Evolutionary conservation across 1,140 invertebrate genomes (phyloP), one percentile per base, ranked within the genome.

Genomic region (Eumaeus atala): DNA sequence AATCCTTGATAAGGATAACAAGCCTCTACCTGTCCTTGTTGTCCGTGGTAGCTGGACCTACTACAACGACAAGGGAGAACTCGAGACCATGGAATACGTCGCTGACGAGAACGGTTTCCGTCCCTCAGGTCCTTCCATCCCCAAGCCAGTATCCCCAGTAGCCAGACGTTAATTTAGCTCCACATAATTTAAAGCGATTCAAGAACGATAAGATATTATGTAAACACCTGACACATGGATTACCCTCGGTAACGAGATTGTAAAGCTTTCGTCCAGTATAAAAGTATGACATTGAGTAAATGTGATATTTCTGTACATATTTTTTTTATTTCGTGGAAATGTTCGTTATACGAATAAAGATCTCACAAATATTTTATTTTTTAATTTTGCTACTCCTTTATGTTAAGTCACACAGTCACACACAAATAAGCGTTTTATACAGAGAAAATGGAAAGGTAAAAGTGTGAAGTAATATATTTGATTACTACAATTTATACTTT

Each of bases 51-150:
- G 65, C 7, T 88, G 73, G 72, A 53, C 62, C 36, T 88, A 82
- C 73, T 54, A 59, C 36, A 66, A 77, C 62, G 14, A 58, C 0
- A 74, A 87, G 0, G 84, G 86, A 59, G 69, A 78, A 8, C 34
- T 51, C 9, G 73, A 77, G 33, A 69, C 64, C 40, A 62, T 90
- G 54, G 70, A 53, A 58, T 90, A 90, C 74, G 67, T 67, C 57
- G 90, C 90, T 51, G 89, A 90, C 61, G 89, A 90, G 68, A 84
- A 70, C 54, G 90, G 90, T 59, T 91, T 70, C 80, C 88, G 88
- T 64, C 77, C 89, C 10, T 74, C 79, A 17, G 76, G 81, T 28
- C 61, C 61, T 21, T 77, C 79, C 58, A 72, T 88, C 67, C 76
- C 81, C 16, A 72, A 77, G 54, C n/a, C 56, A 34, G 14, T 56